phyloP scores from a whole-genome alignment of 2,888 invertebrate genomes.

The Leucozona laternaria region DNA sequence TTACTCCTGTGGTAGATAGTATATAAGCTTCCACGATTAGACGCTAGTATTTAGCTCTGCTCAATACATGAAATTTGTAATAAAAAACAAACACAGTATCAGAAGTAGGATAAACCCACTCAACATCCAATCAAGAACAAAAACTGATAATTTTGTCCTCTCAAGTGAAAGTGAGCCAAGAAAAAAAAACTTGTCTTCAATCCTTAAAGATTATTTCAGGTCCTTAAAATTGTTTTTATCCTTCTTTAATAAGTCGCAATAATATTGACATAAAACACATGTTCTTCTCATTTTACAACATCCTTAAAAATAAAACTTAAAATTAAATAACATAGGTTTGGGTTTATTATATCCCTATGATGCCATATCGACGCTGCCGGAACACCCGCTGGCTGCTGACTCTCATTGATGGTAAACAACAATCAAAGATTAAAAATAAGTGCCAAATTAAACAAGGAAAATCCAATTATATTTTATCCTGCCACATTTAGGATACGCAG shows the following conservation, averaged over 20 bases:
- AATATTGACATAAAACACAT: slow-evolving; percentile 8
- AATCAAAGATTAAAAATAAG: slow-evolving; percentile 41
- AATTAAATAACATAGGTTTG: slow-evolving; percentile 12
- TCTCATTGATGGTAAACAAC: slow-evolving; percentile 13
- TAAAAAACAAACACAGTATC: background rate
- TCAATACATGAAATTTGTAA: too few species aligned
- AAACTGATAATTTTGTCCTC: background rate
- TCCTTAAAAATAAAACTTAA: slow-evolving; percentile 19
- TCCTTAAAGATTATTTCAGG: background rate
- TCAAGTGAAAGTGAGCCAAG: background rate
- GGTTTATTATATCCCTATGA: background rate
- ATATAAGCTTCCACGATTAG: too few species aligned
- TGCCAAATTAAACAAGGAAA: slow-evolving; percentile 49
- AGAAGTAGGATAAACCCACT: background rate
- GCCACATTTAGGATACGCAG: background rate
- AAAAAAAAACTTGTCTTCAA: background rate
- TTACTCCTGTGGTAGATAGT: too few species aligned
- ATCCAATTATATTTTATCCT: slow-evolving; percentile 47
- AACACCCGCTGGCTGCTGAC: background rate
- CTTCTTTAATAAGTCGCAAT: background rate
- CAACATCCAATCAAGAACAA: background rate
- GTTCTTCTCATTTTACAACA: slow-evolving; percentile 10
- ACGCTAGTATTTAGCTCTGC: too few species aligned
- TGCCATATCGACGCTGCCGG: background rate
- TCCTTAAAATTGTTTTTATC: background rate